Base-by-base conservation (phyloP, 2,888 invertebrate species). In the Carabus problematicus region DNA sequence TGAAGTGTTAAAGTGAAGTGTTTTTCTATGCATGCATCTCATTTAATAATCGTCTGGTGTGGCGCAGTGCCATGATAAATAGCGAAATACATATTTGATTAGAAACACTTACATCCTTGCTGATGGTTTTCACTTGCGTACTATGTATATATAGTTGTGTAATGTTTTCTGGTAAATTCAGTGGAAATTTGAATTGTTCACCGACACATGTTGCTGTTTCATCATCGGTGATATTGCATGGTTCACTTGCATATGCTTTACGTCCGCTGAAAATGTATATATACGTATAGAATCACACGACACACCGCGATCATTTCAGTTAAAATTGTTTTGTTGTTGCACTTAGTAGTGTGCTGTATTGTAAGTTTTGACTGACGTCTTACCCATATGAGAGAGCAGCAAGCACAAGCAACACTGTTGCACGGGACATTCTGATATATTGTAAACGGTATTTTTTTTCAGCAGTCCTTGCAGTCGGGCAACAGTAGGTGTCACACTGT, bases 31-130 rank as follows among this genome's bases (percentile, higher is more conserved):
- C 42, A 42, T 8, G 9, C 42, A 42, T 8, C 9, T 42, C 42
- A 8, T 42, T 8, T 42, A 8, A 42, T 42, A 42, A 49, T 49
- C 12, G 9, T 12, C 49, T n/a, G n/a, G n/a, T n/a, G n/a, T n/a
- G n/a, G n/a, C n/a, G n/a, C n/a, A n/a, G n/a, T n/a, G n/a, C n/a
- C n/a, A n/a, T n/a, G n/a, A 29, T 29, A 29, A 29, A 3, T 29
- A 29, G 6, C 6, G 29, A 6, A 29, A 29, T 29, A 29, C n/a
- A n/a, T n/a, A n/a, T n/a, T n/a, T n/a, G n/a, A n/a, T 12, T 11
- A 39, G 39, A 47, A 47, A 39, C 16, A 62, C 62, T 62, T 52
- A 62, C 62, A 47, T 47, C 18, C 39, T 62, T 49, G n/a, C 11
- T 29, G 40, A 62, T 62, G 8, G 8, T 49, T 40, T 49, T 52